Base-by-base conservation (phyloP, 2,797 vertebrate species). In the Distichodus sexfasciatus region DNA sequence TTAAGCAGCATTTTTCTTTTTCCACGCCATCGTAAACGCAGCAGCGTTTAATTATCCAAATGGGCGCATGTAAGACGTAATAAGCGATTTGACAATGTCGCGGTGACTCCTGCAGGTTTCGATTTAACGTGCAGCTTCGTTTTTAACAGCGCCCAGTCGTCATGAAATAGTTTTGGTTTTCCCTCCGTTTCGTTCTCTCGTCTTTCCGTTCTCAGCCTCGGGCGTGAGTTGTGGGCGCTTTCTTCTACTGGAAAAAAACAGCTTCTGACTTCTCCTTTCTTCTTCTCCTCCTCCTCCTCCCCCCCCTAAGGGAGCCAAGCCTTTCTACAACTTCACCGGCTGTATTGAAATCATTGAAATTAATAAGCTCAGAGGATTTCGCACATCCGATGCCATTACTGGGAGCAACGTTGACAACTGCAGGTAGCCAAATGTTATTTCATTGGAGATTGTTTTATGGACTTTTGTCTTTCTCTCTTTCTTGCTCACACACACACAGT, bases 311-410 rank as follows among this genome's bases (percentile, higher is more conserved):
- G 79, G 86, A 79, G 84, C 87, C 14, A 76, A 85, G 75, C 87
- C 89, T 70, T 81, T 92, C 48, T 73, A 87, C 81, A 96, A 94
- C 90, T 96, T 91, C 59, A 93, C 89, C 38, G 93, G 94, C 80
- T 97, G 93, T 85, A 90, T 95, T 81, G 85, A 92, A 88, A 79
- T 95, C 2, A 58, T 83, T 77, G 84, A 93, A 88, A 88, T 96
- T 41, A 95, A 94, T 86, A 86, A 87, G 6, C 24, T 76, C 40
- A 79, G 79, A 81, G 85, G 85, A 81, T 94, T 96, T 79, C 78
- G 69, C 77, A 77, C 78, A 48, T 90, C 83, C 15, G 87, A 87
- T 1, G 87, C 93, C 67, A 75, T 93, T 17, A 64, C 79, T 68
- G 86, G 88, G 80, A 89, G 78, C 71, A 92, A 93, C 72, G 61